A percentile compares a stretch with the other conserved stretches of the same genome.
Evolutionary conservation across 2,888 invertebrate species (phyloP).

Genomic region (Drosophila mulleri): DNA sequence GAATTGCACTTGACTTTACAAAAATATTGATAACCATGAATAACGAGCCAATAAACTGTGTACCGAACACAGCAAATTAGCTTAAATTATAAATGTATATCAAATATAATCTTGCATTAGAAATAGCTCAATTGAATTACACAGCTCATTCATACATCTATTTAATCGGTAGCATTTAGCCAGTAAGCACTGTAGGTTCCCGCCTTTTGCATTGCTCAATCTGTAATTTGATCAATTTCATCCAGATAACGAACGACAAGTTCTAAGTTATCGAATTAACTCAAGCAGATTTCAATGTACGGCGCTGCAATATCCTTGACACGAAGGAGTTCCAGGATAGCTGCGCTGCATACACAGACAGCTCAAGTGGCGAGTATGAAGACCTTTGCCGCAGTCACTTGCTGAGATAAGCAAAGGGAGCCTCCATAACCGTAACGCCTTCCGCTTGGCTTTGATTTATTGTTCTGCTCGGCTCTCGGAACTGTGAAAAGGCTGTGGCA

Average conservation of each 20-base stretch:
- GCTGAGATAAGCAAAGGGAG: slow-evolving; percentile 9
- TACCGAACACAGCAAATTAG: background rate
- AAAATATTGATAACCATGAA: slow-evolving; percentile 7
- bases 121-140: too few relatives aligned
- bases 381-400: slow-evolving; percentile 51
- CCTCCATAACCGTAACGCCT: background rate
- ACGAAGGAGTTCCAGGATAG: slow-evolving; percentile 50
- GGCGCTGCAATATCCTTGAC: slow-evolving; percentile 67
- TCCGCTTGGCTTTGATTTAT: slow-evolving; percentile 69
- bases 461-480: slow-evolving; percentile 60
- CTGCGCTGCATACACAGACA: slow-evolving; percentile 43
- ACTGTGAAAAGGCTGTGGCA: slow-evolving; percentile 61
- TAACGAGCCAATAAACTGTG: background rate
- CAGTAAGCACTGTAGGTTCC: background rate
- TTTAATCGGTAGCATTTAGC: background rate
- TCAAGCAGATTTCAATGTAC: slow-evolving; percentile 39
- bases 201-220: slow-evolving; percentile 30
- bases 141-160: too few relatives aligned
- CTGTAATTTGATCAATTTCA: slow-evolving; percentile 65
- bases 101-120: too few relatives aligned
- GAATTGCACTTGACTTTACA: slow-evolving; percentile 4
- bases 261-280: slow-evolving; percentile 63
- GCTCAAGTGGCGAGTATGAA: slow-evolving; percentile 38
- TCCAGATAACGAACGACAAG: slow-evolving; percentile 38
- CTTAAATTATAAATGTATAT: too few relatives aligned